These are phyloP conservation scores for Xiphophorus couchianus DNA, from an alignment of 2,113 vertebrate species.

Conservation along the genomic window DNA sequence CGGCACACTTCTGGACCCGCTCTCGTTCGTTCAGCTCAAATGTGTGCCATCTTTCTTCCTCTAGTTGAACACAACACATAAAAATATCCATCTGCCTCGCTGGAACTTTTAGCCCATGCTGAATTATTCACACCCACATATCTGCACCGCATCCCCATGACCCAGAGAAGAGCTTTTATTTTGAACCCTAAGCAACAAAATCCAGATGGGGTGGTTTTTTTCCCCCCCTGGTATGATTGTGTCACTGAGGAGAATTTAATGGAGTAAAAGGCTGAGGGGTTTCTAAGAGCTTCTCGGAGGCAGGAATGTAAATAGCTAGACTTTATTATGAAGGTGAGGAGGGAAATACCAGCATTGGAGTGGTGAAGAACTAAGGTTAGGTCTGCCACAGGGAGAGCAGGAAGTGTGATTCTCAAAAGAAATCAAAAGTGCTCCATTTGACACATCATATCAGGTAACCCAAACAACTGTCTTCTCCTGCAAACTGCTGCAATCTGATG, in stretches of 20 bases:
- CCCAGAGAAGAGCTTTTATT: slow-evolving; percentile 75
- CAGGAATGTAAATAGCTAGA: slow-evolving; percentile 22
- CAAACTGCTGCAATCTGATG: neutral
- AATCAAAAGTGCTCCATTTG: neutral
- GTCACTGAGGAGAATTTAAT: slow-evolving; percentile 52
- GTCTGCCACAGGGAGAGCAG: neutral
- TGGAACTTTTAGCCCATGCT: slow-evolving; percentile 68
- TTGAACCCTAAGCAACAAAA: slow-evolving; percentile 58
- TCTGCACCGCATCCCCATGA: slow-evolving; percentile 64
- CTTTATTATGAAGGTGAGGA: neutral
- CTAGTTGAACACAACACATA: slow-evolving; percentile 54
- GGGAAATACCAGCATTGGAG: neutral
- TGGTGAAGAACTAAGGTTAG: slow-evolving; percentile 18
- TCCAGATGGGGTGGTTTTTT: slow-evolving; percentile 49
- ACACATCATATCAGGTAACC: neutral
- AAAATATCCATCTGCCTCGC: slow-evolving; percentile 53
- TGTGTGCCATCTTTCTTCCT: slow-evolving; percentile 58
- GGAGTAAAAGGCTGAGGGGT: slow-evolving; percentile 53
- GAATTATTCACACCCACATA: slow-evolving; percentile 76
- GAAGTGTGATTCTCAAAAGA: neutral
- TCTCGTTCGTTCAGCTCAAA: slow-evolving; percentile 30
- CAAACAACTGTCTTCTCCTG: neutral
- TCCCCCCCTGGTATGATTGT: slow-evolving; percentile 25
- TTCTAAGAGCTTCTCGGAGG: slow-evolving; percentile 46
- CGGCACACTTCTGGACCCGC: slow-evolving; percentile 10